Percentiles rank a stretch among this genome's conserved stretches.
These are phyloP conservation scores for Pachypeltis micranthus DNA, from an alignment of 1,140 invertebrate genomes.

Conservation along the genomic window DNA sequence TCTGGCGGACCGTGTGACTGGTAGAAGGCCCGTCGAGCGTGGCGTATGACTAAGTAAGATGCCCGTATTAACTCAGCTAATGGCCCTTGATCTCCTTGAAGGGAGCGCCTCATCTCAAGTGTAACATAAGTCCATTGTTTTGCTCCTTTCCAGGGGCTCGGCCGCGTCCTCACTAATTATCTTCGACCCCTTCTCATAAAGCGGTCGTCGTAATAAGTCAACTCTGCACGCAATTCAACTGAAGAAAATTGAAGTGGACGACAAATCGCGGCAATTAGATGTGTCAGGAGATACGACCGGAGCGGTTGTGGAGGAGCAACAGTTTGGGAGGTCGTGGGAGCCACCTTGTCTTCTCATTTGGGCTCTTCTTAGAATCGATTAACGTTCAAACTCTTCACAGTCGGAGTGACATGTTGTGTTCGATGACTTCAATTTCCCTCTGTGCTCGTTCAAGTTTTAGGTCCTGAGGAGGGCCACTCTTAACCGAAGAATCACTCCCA, in stretches of 20 bases:
- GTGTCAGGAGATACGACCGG: no score
- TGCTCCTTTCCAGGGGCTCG: background rate
- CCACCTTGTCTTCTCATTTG: no score
- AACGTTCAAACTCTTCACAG: no score
- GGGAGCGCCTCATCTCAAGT: slow-evolving; percentile 8
- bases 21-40: background rate
- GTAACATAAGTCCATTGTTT: slow-evolving; percentile 8
- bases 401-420: no score
- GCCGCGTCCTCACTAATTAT: slow-evolving; percentile 1
- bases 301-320: no score
- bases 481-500: no score
- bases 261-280: background rate
- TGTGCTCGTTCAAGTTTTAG: no score
- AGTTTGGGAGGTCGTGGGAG: no score
- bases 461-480: no score
- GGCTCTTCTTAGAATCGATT: no score
- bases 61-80: slow-evolving; percentile 4
- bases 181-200: background rate
- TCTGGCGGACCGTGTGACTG: slow-evolving; percentile 1
- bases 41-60: slow-evolving; percentile 9
- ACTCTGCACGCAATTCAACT: background rate
- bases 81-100: slow-evolving; percentile 3
- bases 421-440: no score
- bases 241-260: background rate
- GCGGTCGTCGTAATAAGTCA: background rate